A percentile compares a stretch with the other conserved stretches of the same genome.
Conservation (phyloP, 2,888 invertebrate genomes). For the Scaptodrosophila latifasciaeformis region DNA sequence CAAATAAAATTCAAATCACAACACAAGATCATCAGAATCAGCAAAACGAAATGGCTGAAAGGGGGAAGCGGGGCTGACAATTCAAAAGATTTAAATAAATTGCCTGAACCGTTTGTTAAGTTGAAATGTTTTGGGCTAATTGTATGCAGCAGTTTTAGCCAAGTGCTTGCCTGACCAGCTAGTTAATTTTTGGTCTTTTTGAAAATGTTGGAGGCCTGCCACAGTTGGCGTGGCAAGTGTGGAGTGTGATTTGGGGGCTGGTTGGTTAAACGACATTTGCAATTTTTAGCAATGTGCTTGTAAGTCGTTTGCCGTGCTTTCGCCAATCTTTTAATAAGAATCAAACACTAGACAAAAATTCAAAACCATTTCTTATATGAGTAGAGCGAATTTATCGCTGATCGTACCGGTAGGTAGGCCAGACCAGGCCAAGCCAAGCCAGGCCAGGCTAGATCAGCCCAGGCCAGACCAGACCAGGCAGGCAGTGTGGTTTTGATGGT, state of each 20-base stretch:
- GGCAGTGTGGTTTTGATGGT: conserved; percentile 11
- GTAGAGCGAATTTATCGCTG: conserved; percentile 61
- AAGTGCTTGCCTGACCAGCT: no score
- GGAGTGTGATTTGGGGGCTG: not conserved
- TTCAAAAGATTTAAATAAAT: conserved; percentile 55
- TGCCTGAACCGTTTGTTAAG: conserved; percentile 44
- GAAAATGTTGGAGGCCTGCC: no score
- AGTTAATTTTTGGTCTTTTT: no score
- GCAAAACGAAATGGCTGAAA: not conserved
- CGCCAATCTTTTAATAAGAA: conserved; percentile 69
- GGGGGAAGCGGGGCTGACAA: not conserved
- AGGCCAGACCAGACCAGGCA: not conserved
- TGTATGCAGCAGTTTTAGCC: conserved; percentile 45
- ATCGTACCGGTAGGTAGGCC: conserved; percentile 59
- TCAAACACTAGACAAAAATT: conserved; percentile 68
- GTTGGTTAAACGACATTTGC: conserved; percentile 46
- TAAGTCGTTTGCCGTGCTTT: conserved; percentile 46
- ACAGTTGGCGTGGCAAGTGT: no score
- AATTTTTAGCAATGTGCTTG: conserved; percentile 56
- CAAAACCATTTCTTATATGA: conserved; percentile 69
- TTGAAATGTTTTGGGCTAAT: conserved; percentile 61
- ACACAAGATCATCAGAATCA: conserved; percentile 21
- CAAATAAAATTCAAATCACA: conserved; percentile 14
- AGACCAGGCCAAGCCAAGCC: conserved; percentile 1
- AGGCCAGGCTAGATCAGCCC: not conserved